Base-by-base conservation (phyloP, 30 jellyfish, hydroid and myxozoan species). In the Hydractinia echinata region DNA sequence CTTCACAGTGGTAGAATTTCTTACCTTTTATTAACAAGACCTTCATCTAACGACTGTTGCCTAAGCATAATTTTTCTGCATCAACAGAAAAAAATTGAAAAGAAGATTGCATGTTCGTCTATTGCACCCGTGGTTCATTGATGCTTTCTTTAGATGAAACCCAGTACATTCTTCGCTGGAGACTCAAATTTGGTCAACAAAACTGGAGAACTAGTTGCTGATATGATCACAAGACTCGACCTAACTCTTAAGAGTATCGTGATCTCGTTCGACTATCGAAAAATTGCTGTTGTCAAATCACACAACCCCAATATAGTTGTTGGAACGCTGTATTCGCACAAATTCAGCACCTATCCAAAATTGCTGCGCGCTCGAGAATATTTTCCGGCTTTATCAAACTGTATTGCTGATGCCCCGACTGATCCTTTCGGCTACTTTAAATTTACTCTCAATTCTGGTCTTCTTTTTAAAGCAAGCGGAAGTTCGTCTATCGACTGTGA, bases 201-300 rank as follows among this genome's bases (percentile, higher is more conserved):
- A 5, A 85, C 95, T 8, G 97, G 96, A 8, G 71, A 62, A 71
- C 87, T 86, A 14, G 95, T 91, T 7, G 97, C 97, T 10, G 66
- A 86, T 68, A 72, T 91, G 61, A 82, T 91, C 50, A 82, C 88
- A 21, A 87, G 71, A 49, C 82, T 67, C 7, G 83, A 82, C 10
- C 79, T 91, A 1, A 91, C 77, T 54, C 74, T 77, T n/a, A 81
- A 81, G 48, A 90, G 84, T 6, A 80, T 91, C 80, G 48, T 91
- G 10, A 88, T 83, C 44, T 91, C 97, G 5, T 91, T 91, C 67
- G 96, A 91, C 60, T 85, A 82, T 39, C 76, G 92, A 49, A 91
- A 82, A 54, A 55, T 87, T 5, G 72, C 48, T 10, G 90, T 91
- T 4, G 97, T 91, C 4, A 91, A 91, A 66, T 53, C 52, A 16